phyloP scores from a whole-genome alignment of 1,140 invertebrate genomes.

The Anastrepha ludens region DNA sequence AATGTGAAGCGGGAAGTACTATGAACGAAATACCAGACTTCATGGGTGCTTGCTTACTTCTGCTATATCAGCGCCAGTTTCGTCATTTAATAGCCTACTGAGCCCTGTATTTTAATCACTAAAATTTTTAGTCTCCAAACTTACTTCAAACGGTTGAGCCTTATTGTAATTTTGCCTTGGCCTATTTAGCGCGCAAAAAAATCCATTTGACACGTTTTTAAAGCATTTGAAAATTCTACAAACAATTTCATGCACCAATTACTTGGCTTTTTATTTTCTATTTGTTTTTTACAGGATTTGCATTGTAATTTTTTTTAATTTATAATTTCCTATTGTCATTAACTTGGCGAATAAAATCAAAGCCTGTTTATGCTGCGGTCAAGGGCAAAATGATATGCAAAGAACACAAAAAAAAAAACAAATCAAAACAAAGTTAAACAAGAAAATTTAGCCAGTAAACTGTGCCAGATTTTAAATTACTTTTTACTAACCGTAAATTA shows the following conservation, averaged over 20 bases:
- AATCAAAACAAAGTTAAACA: neutral
- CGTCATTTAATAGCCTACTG: too few relatives aligned
- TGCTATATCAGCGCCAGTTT: too few relatives aligned
- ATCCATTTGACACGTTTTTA: too few relatives aligned
- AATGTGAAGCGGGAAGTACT: too few relatives aligned
- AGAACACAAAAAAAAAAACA: neutral
- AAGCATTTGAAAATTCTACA: too few relatives aligned
- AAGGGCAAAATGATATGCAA: constrained; percentile 4
- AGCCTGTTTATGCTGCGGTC: constrained; percentile 1
- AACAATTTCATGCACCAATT: constrained; percentile 13
- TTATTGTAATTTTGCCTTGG: too few relatives aligned
- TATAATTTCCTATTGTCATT: neutral
- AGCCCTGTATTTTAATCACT: too few relatives aligned
- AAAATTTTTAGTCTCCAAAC: too few relatives aligned
- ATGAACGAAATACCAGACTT: too few relatives aligned
- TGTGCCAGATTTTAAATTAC: neutral
- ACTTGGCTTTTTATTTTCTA: neutral
- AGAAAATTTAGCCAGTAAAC: neutral
- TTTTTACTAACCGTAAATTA: constrained; percentile 19
- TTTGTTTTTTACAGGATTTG: neutral
- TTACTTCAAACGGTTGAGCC: too few relatives aligned
- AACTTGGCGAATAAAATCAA: neutral
- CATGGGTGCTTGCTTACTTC: too few relatives aligned
- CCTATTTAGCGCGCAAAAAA: too few relatives aligned
- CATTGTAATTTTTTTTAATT: neutral